These are phyloP conservation scores for Baryphthengus martii DNA, from an alignment of 2,113 vertebrate genomes.

Conservation along the genomic window DNA sequence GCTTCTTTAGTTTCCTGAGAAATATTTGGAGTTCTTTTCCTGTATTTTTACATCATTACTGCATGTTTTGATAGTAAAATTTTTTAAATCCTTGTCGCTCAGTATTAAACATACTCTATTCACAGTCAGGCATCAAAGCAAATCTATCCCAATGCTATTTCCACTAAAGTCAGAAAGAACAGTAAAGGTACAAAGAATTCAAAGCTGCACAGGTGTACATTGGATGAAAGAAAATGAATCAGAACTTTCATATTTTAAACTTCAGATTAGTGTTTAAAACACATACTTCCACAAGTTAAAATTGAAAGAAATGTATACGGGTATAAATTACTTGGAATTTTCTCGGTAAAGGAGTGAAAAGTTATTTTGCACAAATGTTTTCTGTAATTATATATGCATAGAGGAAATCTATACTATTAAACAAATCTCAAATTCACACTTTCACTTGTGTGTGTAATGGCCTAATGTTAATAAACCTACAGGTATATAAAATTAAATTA, in stretches of 20 bases:
- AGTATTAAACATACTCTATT: neutral
- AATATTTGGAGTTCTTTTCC: neutral
- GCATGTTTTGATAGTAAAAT: neutral
- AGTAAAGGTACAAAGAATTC: neutral
- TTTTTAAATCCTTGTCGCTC: neutral
- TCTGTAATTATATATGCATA: neutral
- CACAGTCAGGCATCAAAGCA: neutral
- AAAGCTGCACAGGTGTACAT: neutral
- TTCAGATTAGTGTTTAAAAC: neutral
- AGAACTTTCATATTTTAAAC: neutral
- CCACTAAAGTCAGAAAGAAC: neutral
- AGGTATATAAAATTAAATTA: neutral
- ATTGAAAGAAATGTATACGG: neutral
- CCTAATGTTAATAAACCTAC: neutral
- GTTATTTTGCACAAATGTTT: too few species aligned
- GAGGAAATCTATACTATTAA: neutral
- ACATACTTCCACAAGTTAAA: neutral
- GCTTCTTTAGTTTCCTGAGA: neutral
- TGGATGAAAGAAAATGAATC: neutral
- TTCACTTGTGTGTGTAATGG: neutral
- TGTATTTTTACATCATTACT: neutral
- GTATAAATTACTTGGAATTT: neutral
- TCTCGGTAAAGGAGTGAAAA: neutral
- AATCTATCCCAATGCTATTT: neutral
- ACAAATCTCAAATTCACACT: neutral